Base-by-base conservation (phyloP, 2,888 invertebrate genomes). In the Coremacera marginata region DNA sequence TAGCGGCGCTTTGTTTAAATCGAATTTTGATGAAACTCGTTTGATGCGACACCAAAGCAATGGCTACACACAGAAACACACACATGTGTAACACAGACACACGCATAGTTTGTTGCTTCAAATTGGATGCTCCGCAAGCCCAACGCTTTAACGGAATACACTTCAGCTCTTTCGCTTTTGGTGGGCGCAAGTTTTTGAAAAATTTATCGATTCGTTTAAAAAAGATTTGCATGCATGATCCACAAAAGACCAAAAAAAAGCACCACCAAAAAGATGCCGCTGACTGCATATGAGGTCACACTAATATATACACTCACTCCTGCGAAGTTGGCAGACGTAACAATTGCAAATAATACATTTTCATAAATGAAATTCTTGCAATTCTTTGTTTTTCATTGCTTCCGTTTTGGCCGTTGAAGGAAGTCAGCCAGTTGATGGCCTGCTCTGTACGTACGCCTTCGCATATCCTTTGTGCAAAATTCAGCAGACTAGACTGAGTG, bases 161-260 rank as follows among this genome's bases (percentile, higher is more conserved):
- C 2, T 44, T 11, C 14, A 7, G 44, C 11, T 44, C 44, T 67
- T 52, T 74, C 74, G 44, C 65, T 74, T 65, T 67, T 16, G 74
- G 67, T 55, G 65, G 55, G 55, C 51, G 76, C 70, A n/a, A 37
- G 76, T 44, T 76, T 71, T 68, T 70, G 72, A 77, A 75, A 70
- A 77, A 77, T 73, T 77, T 77, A 77, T 77, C 67, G 77, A 77
- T 77, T 77, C 77, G 77, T 62, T 77, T 77, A 77, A 77, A 73
- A 77, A 62, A 68, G 77, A 73, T 77, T 77, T 77, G 73, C 73
- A 77, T 77, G 77, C 68, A 70, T 37, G 31, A 19, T 11, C 3
- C 27, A 14, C 14, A 65, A 25, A 51, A 74, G 31, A 51, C 37
- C 5, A 51, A 5, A 9, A 4, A 7, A 31, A 27, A 62, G 62